Base-by-base conservation (phyloP, 2,113 vertebrate genomes). In the Ochotona curzoniae region DNA sequence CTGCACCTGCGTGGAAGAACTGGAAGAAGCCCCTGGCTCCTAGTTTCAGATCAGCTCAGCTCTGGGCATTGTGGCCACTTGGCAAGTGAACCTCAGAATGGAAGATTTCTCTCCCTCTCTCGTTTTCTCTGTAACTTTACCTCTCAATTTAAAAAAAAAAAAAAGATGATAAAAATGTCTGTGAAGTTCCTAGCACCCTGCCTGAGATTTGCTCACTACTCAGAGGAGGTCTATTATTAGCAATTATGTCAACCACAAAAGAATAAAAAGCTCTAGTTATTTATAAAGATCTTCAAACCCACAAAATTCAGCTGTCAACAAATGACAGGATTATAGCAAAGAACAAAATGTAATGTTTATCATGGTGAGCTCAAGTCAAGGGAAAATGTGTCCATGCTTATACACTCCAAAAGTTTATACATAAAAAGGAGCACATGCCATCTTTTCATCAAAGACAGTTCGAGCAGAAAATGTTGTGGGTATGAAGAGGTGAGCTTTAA, bases 401-500 rank as follows among this genome's bases (percentile, higher is more conserved):
- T 32, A 35, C 7, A 57, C 12, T 38, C 57, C 28, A n/a, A 8
- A 57, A 57, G 54, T 57, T 81, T 83, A 38, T n/a, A 93, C 63
- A 67, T 18, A 75, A 76, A 57, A 28, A 44, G 38, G 76, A 69
- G 20, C 25, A 38, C 17, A 8, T 90, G 63, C 21, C 67, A 44
- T 12, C 6, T 90, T 90, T 95, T 67, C 86, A 89, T 90, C 71
- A 61, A 73, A 90, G 69, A 44, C 1, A 57, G 38, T 35, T 93
- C 14, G 49, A 88, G 73, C 11, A 78, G 89, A 70, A 63, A 28
- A 61, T 44, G 51, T 21, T 13, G 21, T 49, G 76, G 18, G 12
- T 51, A 15, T 47, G n/a, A 66, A 80, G 49, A 96, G 51, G 8
- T n/a, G 93, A 90, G 7, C 49, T 94, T 79, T 70, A 83, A 79